Evolutionary conservation across 2,888 invertebrate genomes (phyloP).

Genomic region (Agriopis marginaria): DNA sequence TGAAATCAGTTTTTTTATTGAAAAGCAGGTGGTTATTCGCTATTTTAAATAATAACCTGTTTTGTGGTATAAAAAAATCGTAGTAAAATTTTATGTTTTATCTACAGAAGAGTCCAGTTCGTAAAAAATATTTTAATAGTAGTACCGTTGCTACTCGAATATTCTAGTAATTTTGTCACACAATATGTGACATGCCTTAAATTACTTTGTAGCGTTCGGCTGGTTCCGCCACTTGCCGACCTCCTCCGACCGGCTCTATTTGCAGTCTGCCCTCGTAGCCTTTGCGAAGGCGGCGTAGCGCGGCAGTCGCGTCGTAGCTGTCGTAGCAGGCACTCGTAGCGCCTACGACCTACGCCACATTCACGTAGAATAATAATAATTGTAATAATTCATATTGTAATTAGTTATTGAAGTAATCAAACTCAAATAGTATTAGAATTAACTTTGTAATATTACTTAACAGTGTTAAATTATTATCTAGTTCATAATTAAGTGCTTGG

Average conservation of each 20-base stretch:
- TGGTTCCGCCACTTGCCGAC: constrained; percentile 68
- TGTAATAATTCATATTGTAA: constrained; percentile 4
- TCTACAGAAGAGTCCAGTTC: background rate
- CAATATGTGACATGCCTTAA: constrained; percentile 62
- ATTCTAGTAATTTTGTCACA: constrained; percentile 12
- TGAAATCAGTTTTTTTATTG: too few relatives aligned
- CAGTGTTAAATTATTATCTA: constrained; percentile 24
- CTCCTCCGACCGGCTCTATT: constrained; percentile 64
- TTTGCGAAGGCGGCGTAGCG: constrained; percentile 67
- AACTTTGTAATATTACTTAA: background rate
- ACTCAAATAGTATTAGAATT: background rate
- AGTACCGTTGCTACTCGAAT: background rate
- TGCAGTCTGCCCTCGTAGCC: constrained; percentile 58
- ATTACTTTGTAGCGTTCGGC: constrained; percentile 68
- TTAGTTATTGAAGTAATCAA: constrained; percentile 22
- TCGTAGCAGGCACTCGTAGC: constrained; percentile 56
- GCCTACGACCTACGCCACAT: constrained; percentile 38
- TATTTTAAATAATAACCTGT: too few relatives aligned
- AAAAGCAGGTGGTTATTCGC: too few relatives aligned
- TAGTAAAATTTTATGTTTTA: background rate
- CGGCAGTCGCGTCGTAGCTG: constrained; percentile 76
- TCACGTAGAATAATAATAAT: constrained; percentile 24
- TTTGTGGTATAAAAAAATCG: too few relatives aligned
- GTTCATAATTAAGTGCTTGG: constrained; percentile 52
- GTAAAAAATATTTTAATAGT: background rate